phyloP scores from a whole-genome alignment of 2,797 vertebrate species.

The Falco peregrinus region DNA sequence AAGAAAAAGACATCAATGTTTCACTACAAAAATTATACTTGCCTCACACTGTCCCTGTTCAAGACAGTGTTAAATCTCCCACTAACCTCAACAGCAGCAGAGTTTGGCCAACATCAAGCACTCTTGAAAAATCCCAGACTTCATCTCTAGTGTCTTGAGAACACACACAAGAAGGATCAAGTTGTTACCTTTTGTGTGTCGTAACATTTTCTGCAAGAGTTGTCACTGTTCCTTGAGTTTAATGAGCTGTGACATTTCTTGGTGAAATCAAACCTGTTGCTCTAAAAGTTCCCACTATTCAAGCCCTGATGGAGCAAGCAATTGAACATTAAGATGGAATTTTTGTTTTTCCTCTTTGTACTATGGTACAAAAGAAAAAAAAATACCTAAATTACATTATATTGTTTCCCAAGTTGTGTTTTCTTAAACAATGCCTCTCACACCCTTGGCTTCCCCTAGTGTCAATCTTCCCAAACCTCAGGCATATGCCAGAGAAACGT shows the following conservation, averaged over 20 bases:
- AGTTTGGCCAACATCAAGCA: not conserved
- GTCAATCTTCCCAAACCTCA: not conserved
- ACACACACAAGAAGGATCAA: not conserved
- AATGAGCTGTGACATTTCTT: not conserved
- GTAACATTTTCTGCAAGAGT: not conserved
- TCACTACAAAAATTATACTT: not conserved
- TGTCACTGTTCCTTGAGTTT: not conserved
- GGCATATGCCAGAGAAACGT: not conserved
- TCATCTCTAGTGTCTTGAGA: not conserved
- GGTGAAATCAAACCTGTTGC: not conserved
- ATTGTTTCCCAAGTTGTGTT: not conserved
- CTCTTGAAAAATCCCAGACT: not conserved
- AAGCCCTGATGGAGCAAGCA: not conserved
- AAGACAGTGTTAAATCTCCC: not conserved
- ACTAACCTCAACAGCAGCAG: not conserved
- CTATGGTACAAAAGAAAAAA: not conserved
- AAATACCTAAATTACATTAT: not conserved
- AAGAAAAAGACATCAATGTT: not conserved
- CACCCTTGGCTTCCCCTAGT: not conserved
- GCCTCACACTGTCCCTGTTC: not conserved
- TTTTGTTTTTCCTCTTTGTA: not conserved
- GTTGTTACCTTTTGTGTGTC: not conserved
- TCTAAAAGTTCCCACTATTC: not conserved
- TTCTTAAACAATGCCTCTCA: not conserved
- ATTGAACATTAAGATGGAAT: not conserved